phyloP scores from a whole-genome alignment of 2,797 vertebrate genomes.

The Dicrostonyx torquatus region DNA sequence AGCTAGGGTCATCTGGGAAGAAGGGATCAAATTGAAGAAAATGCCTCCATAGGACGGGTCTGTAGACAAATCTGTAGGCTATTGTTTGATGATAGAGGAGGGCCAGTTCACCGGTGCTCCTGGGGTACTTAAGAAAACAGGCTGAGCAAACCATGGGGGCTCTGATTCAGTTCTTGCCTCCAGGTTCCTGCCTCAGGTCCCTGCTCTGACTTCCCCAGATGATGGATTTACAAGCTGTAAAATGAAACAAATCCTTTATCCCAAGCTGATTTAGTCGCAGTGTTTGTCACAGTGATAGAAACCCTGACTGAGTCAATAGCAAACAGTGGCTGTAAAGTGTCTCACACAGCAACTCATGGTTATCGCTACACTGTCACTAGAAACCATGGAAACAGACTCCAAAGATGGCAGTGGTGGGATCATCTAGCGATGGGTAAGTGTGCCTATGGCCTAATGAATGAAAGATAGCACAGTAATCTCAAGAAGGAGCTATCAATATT shows the following conservation, averaged over 20 bases:
- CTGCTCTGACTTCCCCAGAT: neutral
- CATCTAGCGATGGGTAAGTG: accelerated
- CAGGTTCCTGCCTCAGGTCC: neutral
- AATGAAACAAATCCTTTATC: neutral
- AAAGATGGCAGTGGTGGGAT: accelerated
- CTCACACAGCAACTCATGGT: too few species aligned
- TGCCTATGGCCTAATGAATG: accelerated
- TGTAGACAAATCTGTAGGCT: neutral
- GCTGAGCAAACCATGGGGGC: neutral
- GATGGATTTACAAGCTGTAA: neutral
- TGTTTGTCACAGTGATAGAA: neutral
- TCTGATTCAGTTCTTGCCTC: neutral
- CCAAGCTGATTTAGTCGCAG: neutral
- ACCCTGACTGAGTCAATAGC: neutral
- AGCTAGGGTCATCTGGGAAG: neutral
- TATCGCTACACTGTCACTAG: neutral
- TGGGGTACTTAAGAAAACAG: neutral
- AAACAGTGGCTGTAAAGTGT: neutral
- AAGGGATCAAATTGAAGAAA: neutral
- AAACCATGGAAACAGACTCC: neutral
- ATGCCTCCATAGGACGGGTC: neutral
- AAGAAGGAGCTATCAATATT: accelerated
- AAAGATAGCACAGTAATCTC: neutral
- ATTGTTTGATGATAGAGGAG: neutral
- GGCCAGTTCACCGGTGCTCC: neutral